phyloP scores from a whole-genome alignment of 2,888 invertebrate genomes.

The Hedychridium roseum region DNA sequence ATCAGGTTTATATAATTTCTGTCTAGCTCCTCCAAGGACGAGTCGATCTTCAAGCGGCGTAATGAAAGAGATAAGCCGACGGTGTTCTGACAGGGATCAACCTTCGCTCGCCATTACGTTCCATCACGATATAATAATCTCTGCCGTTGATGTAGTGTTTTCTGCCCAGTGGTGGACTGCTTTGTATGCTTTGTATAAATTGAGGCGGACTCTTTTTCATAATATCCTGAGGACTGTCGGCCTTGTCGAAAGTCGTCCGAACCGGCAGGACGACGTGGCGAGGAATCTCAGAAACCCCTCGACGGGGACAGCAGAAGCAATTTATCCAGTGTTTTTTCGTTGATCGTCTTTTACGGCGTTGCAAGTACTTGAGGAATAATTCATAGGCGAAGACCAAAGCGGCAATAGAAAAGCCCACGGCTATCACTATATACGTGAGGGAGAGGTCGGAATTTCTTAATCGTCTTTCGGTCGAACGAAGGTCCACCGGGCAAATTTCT shows the following conservation, averaged over 20 bases:
- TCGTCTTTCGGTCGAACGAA: constrained; percentile 82
- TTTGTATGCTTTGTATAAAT: constrained; percentile 11
- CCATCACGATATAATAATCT: constrained; percentile 76
- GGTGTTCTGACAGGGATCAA: constrained; percentile 79
- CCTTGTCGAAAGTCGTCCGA: constrained; percentile 1
- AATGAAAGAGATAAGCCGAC: constrained; percentile 79
- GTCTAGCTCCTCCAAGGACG: no score
- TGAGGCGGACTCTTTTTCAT: constrained; percentile 28
- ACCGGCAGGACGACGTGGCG: neutral
- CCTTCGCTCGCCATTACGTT: constrained; percentile 70
- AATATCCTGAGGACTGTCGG: neutral
- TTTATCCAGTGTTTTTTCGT: constrained; percentile 22
- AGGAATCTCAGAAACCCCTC: neutral
- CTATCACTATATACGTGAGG: constrained; percentile 82
- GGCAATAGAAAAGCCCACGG: constrained; percentile 74
- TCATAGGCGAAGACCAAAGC: constrained; percentile 74
- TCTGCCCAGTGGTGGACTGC: constrained; percentile 13
- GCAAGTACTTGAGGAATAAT: constrained; percentile 54
- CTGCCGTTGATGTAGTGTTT: constrained; percentile 72
- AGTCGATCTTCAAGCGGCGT: constrained; percentile 35
- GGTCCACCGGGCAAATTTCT: constrained; percentile 81
- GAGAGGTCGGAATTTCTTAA: constrained; percentile 78
- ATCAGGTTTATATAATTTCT: no score
- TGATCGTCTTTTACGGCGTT: constrained; percentile 24
- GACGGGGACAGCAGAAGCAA: neutral